Evolutionary conservation across 2,797 vertebrate species (phyloP).

Genomic region (Ptychobarbus kaznakovi): DNA sequence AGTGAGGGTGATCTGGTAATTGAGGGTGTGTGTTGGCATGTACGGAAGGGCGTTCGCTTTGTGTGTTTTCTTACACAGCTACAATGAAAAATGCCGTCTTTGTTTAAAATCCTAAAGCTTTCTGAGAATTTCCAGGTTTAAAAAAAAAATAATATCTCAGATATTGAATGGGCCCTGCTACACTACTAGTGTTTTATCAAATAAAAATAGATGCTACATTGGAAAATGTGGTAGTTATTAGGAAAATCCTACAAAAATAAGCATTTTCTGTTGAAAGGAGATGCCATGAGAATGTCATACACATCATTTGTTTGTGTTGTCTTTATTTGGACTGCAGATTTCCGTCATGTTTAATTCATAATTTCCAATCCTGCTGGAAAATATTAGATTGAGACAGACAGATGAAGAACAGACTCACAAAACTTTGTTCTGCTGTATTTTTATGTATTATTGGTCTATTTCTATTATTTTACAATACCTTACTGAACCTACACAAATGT

Average conservation of each 20-base stretch:
- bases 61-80: conserved; percentile 12
- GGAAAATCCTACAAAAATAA: background rate
- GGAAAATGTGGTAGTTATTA: background rate
- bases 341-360: conserved; percentile 57
- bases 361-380: background rate
- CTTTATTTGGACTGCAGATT: conserved; percentile 56
- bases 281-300: background rate
- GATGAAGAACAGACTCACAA: background rate
- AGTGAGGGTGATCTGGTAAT: conserved; percentile 8
- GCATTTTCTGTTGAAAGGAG: background rate
- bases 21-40: conserved; percentile 58
- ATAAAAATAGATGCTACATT: background rate
- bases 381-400: background rate
- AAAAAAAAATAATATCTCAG: background rate
- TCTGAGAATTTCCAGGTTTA: background rate
- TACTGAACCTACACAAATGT: background rate
- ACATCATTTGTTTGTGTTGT: conserved; percentile 62
- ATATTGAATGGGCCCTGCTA: background rate
- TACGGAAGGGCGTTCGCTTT: conserved; percentile 36
- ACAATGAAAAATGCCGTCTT: background rate
- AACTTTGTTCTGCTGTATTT: background rate
- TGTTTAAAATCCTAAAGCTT: background rate
- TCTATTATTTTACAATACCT: background rate
- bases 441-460: background rate
- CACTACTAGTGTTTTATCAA: background rate